Evolutionary conservation across 2,888 invertebrate species (phyloP).

Genomic region (Oscheius sp.): DNA sequence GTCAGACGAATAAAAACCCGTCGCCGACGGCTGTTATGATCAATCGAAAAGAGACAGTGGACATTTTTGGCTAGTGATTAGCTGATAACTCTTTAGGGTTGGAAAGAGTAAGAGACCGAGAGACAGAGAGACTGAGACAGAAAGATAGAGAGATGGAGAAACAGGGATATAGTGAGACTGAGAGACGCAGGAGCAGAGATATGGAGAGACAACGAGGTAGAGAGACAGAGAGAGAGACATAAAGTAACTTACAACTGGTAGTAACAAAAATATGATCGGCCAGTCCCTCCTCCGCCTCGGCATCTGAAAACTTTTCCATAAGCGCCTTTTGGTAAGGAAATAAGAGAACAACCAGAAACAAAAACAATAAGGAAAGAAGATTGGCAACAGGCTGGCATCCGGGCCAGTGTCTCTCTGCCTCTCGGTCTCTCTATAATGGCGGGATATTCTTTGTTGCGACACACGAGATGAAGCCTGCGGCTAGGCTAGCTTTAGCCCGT

Average conservation of each 20-base stretch:
- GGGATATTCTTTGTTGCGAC: slow-evolving; percentile 28
- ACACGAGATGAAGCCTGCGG: slow-evolving; percentile 18
- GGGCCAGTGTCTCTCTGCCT: no score
- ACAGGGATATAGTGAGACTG: no score
- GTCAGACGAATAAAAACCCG: neutral
- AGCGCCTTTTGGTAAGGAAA: neutral
- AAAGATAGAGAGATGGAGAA: no score
- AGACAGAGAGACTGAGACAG: no score
- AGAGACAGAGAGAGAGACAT: neutral
- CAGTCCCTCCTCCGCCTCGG: slow-evolving; percentile 32
- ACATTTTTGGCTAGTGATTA: neutral
- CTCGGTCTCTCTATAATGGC: no score
- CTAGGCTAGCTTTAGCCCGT: neutral
- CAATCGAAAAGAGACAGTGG: slow-evolving; percentile 1
- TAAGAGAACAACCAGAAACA: neutral
- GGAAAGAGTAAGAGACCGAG: no score
- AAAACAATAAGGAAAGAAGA: neutral
- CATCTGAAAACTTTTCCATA: neutral
- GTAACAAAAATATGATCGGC: slow-evolving; percentile 14
- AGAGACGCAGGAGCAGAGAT: no score
- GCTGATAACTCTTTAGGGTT: neutral
- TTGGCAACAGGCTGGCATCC: neutral
- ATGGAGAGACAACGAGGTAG: no score
- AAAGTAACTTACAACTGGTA: slow-evolving; percentile 25
- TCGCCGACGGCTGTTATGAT: slow-evolving; percentile 1